Evolutionary conservation across 2,888 invertebrate species (phyloP).

Genomic region (Glaucopsyche alexis): DNA sequence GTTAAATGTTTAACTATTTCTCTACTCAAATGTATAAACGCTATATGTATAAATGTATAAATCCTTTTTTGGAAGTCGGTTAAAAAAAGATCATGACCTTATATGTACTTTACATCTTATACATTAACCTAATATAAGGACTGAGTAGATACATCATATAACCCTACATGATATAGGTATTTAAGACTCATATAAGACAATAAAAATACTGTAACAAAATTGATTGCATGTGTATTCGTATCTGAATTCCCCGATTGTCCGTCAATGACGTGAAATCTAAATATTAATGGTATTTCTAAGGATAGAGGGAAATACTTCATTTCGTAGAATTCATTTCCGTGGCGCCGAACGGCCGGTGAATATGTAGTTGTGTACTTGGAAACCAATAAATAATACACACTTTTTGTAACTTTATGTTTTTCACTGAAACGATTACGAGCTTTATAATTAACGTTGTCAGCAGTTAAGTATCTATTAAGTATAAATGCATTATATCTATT

Average conservation of each 20-base stretch:
- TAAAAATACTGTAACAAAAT: no score
- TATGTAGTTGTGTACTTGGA: conserved; percentile 50
- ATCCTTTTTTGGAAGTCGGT: no score
- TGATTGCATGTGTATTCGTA: neutral
- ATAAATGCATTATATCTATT: neutral
- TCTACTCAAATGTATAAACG: no score
- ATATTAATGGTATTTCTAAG: conserved; percentile 65
- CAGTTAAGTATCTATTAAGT: neutral
- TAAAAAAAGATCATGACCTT: no score
- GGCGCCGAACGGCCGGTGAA: conserved; percentile 60
- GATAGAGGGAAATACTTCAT: conserved; percentile 63
- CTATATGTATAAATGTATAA: no score
- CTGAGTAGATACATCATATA: no score
- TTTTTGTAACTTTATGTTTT: conserved; percentile 34
- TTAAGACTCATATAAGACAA: no score
- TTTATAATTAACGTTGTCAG: neutral
- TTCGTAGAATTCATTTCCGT: conserved; percentile 70
- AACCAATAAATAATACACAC: conserved; percentile 58
- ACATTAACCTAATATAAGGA: no score
- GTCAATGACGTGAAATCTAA: conserved; percentile 45
- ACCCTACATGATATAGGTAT: no score
- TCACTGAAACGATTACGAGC: conserved; percentile 32
- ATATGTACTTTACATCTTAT: no score
- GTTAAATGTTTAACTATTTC: no score
- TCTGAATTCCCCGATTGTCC: conserved; percentile 16